These are phyloP conservation scores for Rhegmatorhina hoffmannsi DNA, from an alignment of 2,113 vertebrate species.

Conservation along the genomic window DNA sequence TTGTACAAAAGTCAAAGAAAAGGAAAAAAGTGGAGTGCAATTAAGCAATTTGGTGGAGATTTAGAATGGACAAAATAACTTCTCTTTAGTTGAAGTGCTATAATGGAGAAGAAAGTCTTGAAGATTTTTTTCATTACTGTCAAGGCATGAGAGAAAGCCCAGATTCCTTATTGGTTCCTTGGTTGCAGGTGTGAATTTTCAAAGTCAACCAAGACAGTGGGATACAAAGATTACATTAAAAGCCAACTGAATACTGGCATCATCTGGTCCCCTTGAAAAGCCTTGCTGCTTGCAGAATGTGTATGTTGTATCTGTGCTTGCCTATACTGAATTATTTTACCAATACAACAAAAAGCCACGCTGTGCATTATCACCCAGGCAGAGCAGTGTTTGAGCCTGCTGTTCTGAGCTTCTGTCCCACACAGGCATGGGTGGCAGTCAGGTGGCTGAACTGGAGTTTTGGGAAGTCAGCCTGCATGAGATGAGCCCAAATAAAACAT, in stretches of 20 bases:
- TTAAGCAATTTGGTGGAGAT: not conserved
- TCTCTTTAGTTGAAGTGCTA: not conserved
- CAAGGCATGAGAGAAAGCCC: not conserved
- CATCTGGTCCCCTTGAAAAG: not conserved
- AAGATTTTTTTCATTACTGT: not conserved
- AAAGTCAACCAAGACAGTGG: not conserved
- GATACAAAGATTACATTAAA: not conserved
- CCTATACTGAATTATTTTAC: not conserved
- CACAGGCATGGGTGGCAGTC: not conserved
- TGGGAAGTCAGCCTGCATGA: not conserved
- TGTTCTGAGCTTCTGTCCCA: not conserved
- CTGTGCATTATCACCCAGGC: rapidly evolving
- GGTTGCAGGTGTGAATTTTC: not conserved
- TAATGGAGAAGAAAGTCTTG: not conserved
- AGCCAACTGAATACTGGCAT: not conserved
- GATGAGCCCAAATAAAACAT: not conserved
- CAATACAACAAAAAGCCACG: too few species aligned
- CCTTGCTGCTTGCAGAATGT: not conserved
- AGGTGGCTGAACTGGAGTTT: not conserved
- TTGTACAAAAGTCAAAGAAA: not conserved
- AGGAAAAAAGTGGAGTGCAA: not conserved
- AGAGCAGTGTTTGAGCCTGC: not conserved
- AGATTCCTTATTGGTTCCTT: not conserved
- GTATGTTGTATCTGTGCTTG: not conserved
- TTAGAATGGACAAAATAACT: not conserved